Evolutionary conservation across 2,797 vertebrate genomes (phyloP), one percentile per base, ranked within the genome.

Genomic region (Sardinella longiceps): DNA sequence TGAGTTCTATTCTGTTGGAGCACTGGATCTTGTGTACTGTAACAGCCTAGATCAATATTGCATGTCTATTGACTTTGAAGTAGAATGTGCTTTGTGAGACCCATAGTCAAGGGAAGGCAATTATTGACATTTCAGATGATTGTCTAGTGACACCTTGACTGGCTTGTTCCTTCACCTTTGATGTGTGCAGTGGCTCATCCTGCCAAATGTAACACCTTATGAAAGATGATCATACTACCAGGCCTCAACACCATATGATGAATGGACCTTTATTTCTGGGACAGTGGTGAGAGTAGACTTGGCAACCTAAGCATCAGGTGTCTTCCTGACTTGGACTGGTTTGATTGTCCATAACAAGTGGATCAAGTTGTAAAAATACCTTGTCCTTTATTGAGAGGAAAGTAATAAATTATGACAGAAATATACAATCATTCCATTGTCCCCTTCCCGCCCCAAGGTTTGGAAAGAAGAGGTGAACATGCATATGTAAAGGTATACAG

Each of bases 401-500:
- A 84, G 86, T 90, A 93, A 94, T 94, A 93, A 93, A 92, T 94
- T 89, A 91, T 87, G 70, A 91, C 88, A 90, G 89, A 92, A 91
- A 87, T 88, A 87, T 88, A 90, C 88, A 89, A 85, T 87, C 86
- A 88, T 82, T 86, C 51, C 48, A 82, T 60, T 87, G 66, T 87
- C 83, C 85, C 80, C 80, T 66, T 84, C 82, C 66, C 84, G 66
- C 86, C 70, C 84, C 46, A 80, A 80, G 81, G 70, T 77, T 77
- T 5, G 33, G 43, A 77, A 77, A 77, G 84, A 87, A 82, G 82
- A 87, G 86, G 77, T 83, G 84, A 87, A 85, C 87, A 90, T 88
- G 88, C 87, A 88, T 90, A 87, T 89, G 70, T 77, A 77, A 77
- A 77, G 70, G 9, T 77, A 39, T 77, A 77, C 18, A 77, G 70